Evolutionary conservation across 2,888 invertebrate genomes (phyloP), one percentile per base, ranked within the genome.

Genomic region (Helleia helle): DNA sequence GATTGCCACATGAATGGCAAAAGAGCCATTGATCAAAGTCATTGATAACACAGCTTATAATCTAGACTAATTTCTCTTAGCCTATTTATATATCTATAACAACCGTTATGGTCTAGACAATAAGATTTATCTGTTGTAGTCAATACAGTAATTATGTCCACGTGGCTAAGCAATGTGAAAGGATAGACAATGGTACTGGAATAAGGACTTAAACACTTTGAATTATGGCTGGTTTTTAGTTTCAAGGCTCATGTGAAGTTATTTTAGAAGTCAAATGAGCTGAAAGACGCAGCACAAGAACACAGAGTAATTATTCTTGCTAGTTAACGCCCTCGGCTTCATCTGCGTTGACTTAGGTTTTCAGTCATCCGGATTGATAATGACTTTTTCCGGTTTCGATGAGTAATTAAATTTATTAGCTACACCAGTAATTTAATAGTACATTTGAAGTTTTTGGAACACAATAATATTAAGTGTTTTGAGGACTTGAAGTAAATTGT

Each of bases 211-310:
- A 24, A 30, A 15, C 3, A 1, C 15, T 5, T 4, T 4, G 17
- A 8, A 3, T 14, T 31, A 31, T 30, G 30, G n/a, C 2, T 9
- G 7, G 1, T 12, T 9, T 28, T 30, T n/a, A 24, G 12, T 30
- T 9, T 8, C 11, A 30, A 9, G 4, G 6, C 8, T 24, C 14
- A 7, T 31, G 25, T 31, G 11, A 14, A 38, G 51, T 47, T 51
- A 51, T 54, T 53, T 50, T 46, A 50, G 49, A 44, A 44, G 46
- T 46, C 53, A 48, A 54, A 51, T 55, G 51, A 49, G 41, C 49
- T 47, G 46, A 43, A 40, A 48, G 50, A 49, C 52, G 54, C 48
- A 40, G 48, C 43, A 30, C 40, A 41, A 42, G 43, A 37, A 30
- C 17, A 29, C 31, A 39, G 13, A 12, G 12, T 15, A 9, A 24